Conservation (phyloP, 2,888 invertebrate species). For the Lasioglossum malachurum region DNA sequence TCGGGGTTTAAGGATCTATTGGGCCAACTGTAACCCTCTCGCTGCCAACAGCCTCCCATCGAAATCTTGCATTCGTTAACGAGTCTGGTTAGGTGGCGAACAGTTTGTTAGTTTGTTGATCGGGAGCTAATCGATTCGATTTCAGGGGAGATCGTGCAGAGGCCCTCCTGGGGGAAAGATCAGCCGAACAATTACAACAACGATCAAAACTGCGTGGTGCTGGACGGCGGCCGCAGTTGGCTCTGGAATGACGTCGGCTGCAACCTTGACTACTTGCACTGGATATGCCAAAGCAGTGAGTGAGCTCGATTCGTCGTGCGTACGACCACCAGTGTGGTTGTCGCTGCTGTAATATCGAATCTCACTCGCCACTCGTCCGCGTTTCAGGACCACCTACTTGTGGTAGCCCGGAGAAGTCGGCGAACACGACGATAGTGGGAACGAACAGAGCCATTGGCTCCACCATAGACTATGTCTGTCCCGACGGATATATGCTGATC, state of each 20-base stretch:
- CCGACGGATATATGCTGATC: conserved; percentile 92
- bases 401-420: conserved; percentile 94
- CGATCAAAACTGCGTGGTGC: conserved; percentile 97
- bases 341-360: background rate
- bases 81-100: background rate
- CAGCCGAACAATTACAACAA: conserved; percentile 98
- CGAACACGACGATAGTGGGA: conserved; percentile 93
- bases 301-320: conserved; percentile 66
- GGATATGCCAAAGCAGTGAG: conserved; percentile 97
- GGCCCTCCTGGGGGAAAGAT: conserved; percentile 96
- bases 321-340: background rate
- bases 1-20: background rate
- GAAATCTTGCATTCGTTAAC: background rate
- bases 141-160: conserved; percentile 91
- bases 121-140: conserved; percentile 25
- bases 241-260: conserved; percentile 98
- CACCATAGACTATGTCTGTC: conserved; percentile 91
- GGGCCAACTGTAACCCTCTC: background rate
- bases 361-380: background rate
- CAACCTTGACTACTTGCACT: conserved; percentile 96
- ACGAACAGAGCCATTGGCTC: conserved; percentile 90
- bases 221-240: conserved; percentile 96
- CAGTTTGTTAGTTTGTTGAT: background rate
- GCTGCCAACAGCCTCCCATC: no score
- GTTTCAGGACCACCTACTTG: conserved; percentile 92